These are phyloP conservation scores for Stigmatopora nigra DNA, from an alignment of 2,113 vertebrate genomes.

Conservation along the genomic window DNA sequence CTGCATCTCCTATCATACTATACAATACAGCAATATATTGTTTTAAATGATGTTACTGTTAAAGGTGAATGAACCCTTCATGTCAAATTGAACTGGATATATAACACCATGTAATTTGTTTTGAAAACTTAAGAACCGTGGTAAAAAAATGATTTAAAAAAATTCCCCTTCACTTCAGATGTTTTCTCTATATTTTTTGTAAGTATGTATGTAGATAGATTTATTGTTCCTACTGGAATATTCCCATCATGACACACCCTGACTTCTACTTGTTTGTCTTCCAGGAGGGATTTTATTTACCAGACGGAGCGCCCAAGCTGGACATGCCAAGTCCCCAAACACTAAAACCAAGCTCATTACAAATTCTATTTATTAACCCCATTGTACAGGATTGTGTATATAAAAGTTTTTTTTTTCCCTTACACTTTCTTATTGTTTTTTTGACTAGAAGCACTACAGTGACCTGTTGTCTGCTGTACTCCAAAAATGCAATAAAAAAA, in stretches of 20 bases:
- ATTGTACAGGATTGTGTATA: constrained; percentile 18
- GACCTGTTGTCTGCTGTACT: neutral
- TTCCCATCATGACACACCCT: neutral
- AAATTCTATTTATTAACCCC: constrained; percentile 59
- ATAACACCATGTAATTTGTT: too few relatives aligned
- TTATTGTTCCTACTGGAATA: neutral
- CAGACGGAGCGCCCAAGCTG: constrained; percentile 60
- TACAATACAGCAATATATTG: neutral
- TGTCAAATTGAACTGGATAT: too few relatives aligned
- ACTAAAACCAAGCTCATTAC: constrained; percentile 25
- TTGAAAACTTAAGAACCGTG: too few relatives aligned
- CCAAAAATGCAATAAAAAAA: constrained; percentile 22
- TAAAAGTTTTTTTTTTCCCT: neutral
- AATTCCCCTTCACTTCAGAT: too few relatives aligned
- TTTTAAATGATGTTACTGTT: too few relatives aligned
- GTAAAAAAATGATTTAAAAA: too few relatives aligned
- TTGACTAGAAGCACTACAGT: neutral
- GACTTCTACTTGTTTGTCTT: constrained; percentile 36
- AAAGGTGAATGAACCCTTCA: too few relatives aligned
- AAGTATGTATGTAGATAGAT: too few relatives aligned
- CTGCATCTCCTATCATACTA: neutral
- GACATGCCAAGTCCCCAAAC: constrained; percentile 66
- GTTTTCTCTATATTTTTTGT: too few relatives aligned
- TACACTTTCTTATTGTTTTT: neutral
- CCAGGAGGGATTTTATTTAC: constrained; percentile 70